Conservation (phyloP, 2,888 invertebrate genomes). For the Epicampocera succincta region DNA sequence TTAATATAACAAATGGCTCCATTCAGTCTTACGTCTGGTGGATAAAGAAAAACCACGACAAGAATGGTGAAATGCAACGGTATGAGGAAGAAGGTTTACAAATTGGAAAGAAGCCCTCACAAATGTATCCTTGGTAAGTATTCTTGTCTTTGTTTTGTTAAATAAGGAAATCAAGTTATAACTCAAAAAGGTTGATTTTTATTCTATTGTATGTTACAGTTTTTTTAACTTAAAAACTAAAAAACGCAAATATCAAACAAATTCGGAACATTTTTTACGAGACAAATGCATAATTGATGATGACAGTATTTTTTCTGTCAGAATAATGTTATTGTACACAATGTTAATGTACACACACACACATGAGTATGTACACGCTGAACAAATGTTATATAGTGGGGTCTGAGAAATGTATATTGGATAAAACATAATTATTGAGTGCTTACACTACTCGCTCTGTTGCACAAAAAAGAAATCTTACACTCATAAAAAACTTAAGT, state of each 20-base stretch:
- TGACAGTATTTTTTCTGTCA: conserved; percentile 31
- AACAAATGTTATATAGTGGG: conserved; percentile 18
- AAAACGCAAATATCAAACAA: conserved; percentile 3
- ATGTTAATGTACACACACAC: too few relatives aligned
- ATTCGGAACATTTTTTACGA: background rate
- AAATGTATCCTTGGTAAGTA: conserved; percentile 87
- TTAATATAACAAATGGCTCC: conserved; percentile 85
- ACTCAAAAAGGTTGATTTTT: background rate
- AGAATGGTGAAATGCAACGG: conserved; percentile 82
- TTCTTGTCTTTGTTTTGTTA: background rate
- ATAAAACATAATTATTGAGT: too few relatives aligned
- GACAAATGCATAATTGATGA: conserved; percentile 44
- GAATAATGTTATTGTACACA: conserved; percentile 14
- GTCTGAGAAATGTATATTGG: too few relatives aligned
- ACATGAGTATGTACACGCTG: background rate
- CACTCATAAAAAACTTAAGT: too few relatives aligned
- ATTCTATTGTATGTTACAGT: background rate
- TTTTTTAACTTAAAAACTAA: background rate
- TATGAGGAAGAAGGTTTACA: conserved; percentile 83
- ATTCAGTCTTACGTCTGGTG: conserved; percentile 85
- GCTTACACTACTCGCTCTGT: too few relatives aligned
- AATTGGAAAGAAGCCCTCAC: conserved; percentile 85
- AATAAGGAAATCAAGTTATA: too few relatives aligned
- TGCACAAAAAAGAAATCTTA: too few relatives aligned
- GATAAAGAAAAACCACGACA: conserved; percentile 81